Evolutionary conservation across 2,888 invertebrate genomes (phyloP).

Genomic region (Acanthosepion pharaonis): DNA sequence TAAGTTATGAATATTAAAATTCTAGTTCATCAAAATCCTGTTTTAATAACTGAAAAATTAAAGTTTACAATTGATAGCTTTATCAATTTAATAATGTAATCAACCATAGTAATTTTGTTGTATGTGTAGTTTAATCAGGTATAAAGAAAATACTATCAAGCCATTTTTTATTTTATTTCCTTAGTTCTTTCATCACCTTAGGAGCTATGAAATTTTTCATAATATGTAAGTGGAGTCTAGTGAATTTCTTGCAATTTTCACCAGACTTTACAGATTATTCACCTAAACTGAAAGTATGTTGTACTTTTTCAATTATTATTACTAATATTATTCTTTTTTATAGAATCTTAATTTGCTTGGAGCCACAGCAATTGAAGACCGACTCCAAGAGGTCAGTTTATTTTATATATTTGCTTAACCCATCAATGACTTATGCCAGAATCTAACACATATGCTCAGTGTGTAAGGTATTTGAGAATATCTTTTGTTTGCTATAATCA

Average conservation of each 20-base stretch:
- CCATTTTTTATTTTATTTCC: not conserved
- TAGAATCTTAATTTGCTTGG: conserved; percentile 88
- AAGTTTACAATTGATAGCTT: not conserved
- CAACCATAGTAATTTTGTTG: not conserved
- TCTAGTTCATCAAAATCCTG: no score
- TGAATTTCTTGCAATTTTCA: not conserved
- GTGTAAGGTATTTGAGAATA: no score
- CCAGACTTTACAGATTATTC: not conserved
- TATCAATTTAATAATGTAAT: not conserved
- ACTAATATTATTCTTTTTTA: conserved; percentile 49
- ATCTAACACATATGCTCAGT: no score
- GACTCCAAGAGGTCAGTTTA: conserved; percentile 83
- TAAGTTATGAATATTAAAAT: no score
- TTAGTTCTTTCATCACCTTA: no score
- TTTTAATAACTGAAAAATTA: not conserved
- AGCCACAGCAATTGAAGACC: conserved; percentile 98
- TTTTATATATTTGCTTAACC: not conserved
- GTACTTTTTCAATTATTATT: not conserved
- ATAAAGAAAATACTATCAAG: not conserved
- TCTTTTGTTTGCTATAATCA: no score
- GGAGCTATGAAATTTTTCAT: no score
- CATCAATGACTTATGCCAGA: no score
- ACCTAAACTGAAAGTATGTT: not conserved
- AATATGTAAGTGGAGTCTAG: no score
- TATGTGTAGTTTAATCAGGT: not conserved